Evolutionary conservation across 2,113 vertebrate genomes (phyloP), one percentile per base, ranked within the genome.

Genomic region (Anolis sagrei): DNA sequence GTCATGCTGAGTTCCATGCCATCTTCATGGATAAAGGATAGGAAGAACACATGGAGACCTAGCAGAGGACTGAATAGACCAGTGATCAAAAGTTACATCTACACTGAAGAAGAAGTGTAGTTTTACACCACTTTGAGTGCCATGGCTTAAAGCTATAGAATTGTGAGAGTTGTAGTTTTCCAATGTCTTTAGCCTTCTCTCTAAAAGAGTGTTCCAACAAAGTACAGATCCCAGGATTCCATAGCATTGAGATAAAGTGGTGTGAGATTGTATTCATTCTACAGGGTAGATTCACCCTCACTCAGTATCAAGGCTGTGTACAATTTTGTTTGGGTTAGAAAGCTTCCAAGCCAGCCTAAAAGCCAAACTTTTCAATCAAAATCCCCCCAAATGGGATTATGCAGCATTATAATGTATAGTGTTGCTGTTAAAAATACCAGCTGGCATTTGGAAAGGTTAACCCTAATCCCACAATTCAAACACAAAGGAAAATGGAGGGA

Each of bases 361-460:
- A 84, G 69, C 13, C 6, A 68, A 36, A 80, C 0, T 82, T 90
- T 91, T 85, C 18, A 86, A 87, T 75, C 76, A 70, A 36, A 44
- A 84, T 88, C 1, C 0, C 87, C 85, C 18, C 79, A 51, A 89
- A 73, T 0, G 83, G 82, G 83, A 90, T 86, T 32, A 81, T 79
- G 10, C 5, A 84, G 7, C 6, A 32, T 88, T 58, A 11, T 79
- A 79, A 82, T 76, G n/a, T 61, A 13, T 13, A 81, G 0, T 62
- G 72, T 2, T 83, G 18, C 34, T 84, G 36, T 79, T 39, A 86
- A 87, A 87, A 90, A 88, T 64, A 90, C 7, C 6, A 90, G 73
- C 61, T 21, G 64, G 51, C 1, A 29, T 79, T 92, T 90, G 10
- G 87, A 90, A 90, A 87, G 4, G 13, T 85, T 76, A 87, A 92